Percentiles rank a stretch among this genome's conserved stretches.
phyloP scores from a whole-genome alignment of 2,113 vertebrate species.

The Probosciger aterrimus region DNA sequence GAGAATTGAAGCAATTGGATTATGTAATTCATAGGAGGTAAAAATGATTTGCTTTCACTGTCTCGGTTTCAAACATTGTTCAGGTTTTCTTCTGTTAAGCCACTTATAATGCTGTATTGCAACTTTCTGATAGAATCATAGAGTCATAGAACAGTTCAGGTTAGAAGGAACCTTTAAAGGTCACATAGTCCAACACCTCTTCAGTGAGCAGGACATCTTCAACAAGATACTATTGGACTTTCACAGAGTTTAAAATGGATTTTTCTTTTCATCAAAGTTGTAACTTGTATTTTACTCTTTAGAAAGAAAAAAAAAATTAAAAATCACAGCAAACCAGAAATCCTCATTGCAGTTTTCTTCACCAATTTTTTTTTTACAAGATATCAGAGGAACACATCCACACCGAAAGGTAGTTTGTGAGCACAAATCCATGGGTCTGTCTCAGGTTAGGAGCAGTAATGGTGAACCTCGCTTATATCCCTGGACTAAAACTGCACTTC shows the following conservation, averaged over 20 bases:
- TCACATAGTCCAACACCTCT: background rate
- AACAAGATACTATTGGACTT: background rate
- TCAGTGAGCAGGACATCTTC: background rate
- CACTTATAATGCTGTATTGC: background rate
- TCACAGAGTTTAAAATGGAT: background rate
- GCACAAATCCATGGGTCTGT: accelerated
- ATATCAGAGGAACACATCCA: background rate
- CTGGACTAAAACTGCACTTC: background rate
- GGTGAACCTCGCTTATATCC: accelerated
- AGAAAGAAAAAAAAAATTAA: background rate
- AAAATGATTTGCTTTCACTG: background rate
- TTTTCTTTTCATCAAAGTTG: background rate
- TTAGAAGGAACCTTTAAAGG: background rate
- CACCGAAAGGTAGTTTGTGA: accelerated
- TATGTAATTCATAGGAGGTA: background rate
- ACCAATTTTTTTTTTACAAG: background rate
- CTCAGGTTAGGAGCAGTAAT: accelerated
- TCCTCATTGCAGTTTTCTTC: background rate
- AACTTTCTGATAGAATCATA: background rate
- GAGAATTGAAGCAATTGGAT: background rate
- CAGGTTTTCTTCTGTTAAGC: background rate
- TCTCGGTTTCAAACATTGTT: background rate
- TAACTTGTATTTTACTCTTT: background rate
- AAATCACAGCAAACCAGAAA: background rate
- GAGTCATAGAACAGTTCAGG: background rate